phyloP scores from a whole-genome alignment of 1,140 invertebrate genomes.

The Elymnias hypermnestra region DNA sequence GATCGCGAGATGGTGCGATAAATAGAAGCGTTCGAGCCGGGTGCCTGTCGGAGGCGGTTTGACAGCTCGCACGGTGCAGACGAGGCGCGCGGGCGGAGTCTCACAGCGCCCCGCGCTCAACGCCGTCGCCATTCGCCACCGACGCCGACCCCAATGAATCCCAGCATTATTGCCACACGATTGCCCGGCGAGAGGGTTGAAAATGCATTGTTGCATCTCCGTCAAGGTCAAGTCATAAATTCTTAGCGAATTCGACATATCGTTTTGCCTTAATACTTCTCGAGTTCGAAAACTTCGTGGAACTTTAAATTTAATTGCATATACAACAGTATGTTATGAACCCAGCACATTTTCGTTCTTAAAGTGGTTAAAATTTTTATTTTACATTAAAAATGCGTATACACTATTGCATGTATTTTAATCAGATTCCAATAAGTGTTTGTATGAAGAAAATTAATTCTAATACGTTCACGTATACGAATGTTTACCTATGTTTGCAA shows the following conservation, averaged over 20 bases:
- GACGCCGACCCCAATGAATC: conserved; percentile 45
- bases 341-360: too few species aligned
- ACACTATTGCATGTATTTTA: too few species aligned
- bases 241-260: conserved; percentile 25
- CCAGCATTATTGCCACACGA: conserved; percentile 55
- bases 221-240: conserved; percentile 56
- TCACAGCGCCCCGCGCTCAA: conserved; percentile 48
- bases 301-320: conserved; percentile 1
- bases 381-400: too few species aligned
- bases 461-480: too few species aligned
- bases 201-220: conserved; percentile 56
- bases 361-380: too few species aligned
- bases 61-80: conserved; percentile 59
- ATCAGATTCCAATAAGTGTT: conserved; percentile 1
- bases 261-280: conserved; percentile 8
- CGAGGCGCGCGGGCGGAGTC: conserved; percentile 55
- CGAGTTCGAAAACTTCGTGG: conserved; percentile 10
- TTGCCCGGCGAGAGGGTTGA: conserved; percentile 55
- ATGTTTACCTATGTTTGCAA: too few species aligned
- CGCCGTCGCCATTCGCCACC: conserved; percentile 38
- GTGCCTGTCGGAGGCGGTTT: conserved; percentile 69
- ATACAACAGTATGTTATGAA: not conserved
- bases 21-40: conserved; percentile 58
- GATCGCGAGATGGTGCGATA: conserved; percentile 48
- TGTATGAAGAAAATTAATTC: too few species aligned